Evolutionary conservation across 2,113 vertebrate genomes (phyloP).

Genomic region (Hypanus sabinus): DNA sequence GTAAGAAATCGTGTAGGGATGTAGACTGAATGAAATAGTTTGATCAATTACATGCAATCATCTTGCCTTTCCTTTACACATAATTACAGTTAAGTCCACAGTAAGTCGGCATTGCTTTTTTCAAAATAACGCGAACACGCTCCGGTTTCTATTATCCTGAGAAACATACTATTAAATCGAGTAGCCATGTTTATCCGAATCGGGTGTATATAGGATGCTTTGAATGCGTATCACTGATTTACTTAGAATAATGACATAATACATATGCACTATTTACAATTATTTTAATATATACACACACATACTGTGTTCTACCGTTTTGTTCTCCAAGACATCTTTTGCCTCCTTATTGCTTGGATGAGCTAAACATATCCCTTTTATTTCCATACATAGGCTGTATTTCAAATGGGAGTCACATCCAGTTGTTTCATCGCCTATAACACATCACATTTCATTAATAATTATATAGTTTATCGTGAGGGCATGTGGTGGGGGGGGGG

Average conservation of each 20-base stretch:
- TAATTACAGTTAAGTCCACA: constrained; percentile 30
- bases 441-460: background rate
- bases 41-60: constrained; percentile 13
- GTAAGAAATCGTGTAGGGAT: background rate
- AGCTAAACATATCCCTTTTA: background rate
- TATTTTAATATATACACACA: constrained; percentile 37
- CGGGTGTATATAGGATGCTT: constrained; percentile 1
- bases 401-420: background rate
- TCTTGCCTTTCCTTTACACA: background rate
- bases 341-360: constrained; percentile 34
- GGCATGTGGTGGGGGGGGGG: no score
- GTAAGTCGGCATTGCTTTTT: constrained; percentile 23
- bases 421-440: background rate
- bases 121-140: background rate
- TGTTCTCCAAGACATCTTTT: constrained; percentile 20
- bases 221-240: constrained; percentile 27
- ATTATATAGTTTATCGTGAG: background rate
- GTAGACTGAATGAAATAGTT: constrained; percentile 28
- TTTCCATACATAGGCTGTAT: constrained; percentile 14
- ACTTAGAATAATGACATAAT: constrained; percentile 38
- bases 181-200: background rate
- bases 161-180: background rate
- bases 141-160: constrained; percentile 30
- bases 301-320: constrained; percentile 1
- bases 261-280: constrained; percentile 37